Conservation (phyloP, 2,888 invertebrate genomes). For the Tenthredo scrophulariae region DNA sequence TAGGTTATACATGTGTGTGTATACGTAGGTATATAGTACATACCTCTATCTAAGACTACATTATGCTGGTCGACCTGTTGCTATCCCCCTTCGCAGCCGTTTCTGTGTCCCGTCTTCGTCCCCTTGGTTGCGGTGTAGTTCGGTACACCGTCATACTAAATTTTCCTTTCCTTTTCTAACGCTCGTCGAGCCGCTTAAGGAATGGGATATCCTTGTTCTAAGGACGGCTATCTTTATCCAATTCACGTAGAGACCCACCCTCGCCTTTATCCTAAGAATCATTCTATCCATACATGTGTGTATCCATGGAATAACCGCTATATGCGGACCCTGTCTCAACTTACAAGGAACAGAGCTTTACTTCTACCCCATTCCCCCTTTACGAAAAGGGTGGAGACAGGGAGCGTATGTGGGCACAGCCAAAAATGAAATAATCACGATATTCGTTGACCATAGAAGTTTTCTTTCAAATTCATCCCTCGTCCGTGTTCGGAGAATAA, state of each 20-base stretch:
- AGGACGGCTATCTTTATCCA: constrained; percentile 56
- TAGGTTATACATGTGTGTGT: neutral
- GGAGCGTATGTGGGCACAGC: neutral
- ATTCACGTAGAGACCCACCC: constrained; percentile 31
- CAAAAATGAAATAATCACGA: neutral
- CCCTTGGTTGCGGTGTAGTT: neutral
- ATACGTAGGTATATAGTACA: neutral
- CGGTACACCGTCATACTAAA: constrained; percentile 46
- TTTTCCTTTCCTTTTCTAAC: constrained; percentile 58
- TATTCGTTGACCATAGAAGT: neutral
- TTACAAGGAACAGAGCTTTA: too few species aligned
- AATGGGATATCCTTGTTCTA: neutral
- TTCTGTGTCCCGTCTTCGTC: constrained; percentile 44
- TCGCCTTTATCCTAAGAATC: neutral
- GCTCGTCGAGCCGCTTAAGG: constrained; percentile 20
- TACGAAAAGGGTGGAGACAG: neutral
- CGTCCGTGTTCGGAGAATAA: neutral
- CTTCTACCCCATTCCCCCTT: neutral
- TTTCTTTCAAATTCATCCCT: neutral
- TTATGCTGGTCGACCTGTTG: constrained; percentile 73
- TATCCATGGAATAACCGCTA: neutral
- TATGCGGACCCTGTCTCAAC: neutral
- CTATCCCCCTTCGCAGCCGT: constrained; percentile 59
- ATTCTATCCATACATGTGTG: neutral
- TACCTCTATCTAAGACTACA: constrained; percentile 65